Evolutionary conservation across 1,140 invertebrate species (phyloP), one percentile per base, ranked within the genome.

Genomic region (Marisa cornuarietis): DNA sequence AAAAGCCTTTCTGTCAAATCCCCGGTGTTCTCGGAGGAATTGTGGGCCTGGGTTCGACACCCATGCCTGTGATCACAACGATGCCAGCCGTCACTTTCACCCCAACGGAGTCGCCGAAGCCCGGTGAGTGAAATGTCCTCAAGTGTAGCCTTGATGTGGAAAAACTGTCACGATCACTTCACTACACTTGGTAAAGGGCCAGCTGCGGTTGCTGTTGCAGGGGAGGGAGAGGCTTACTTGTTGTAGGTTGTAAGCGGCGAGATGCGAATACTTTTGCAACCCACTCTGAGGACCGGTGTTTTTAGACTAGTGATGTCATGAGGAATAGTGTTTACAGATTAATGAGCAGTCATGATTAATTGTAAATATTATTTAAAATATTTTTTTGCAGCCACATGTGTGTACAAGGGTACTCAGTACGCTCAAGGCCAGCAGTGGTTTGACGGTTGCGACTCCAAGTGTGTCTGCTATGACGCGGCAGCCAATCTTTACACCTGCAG

Each of bases 391-490:
- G 81, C 71, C 66, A 76, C 81, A 18, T 87, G 86, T 76, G 73
- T 83, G 14, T 87, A 86, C 82, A 84, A 85, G 65, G 83, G 84
- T n/a, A 76, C 82, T 61, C 69, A 82, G 26, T 85, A 87, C 73
- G 71, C 68, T 3, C 83, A 87, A 73, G 83, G 81, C 20, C 72
- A 84, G 24, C 68, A 73, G 24, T 87, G 87, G 87, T 83, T 81
- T 63, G 84, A 85, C 78, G 86, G 87, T 20, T 87, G 86, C 71
- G 73, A 85, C 58, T 85, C 82, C 77, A 85, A 81, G 31, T 87
- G 86, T 79, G 79, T 82, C 0, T 87, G 86, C 79, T 83, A 83
- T 16, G 82, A 88, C 79, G 85, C 84, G 54, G n/a, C 75, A 22
- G 75, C 75, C 63, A 84, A 85, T n/a, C 82, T 81, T 58, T 87